Evolutionary conservation across 2,797 vertebrate species (phyloP).

Genomic region (Oreochromis grahami): DNA sequence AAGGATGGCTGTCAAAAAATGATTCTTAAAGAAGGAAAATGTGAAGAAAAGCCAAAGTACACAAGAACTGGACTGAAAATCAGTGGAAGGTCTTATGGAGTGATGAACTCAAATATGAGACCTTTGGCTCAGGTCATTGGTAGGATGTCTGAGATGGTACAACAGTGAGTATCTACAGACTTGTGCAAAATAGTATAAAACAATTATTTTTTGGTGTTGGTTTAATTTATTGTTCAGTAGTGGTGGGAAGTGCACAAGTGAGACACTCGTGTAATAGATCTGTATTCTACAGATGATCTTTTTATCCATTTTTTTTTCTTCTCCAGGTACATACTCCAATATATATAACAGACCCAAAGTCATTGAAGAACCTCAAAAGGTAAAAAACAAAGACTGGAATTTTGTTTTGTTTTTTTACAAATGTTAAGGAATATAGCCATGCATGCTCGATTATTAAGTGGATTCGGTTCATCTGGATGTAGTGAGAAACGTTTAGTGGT

Average conservation of each 20-base stretch:
- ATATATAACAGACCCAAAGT: conserved; percentile 94
- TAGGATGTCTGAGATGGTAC: background rate
- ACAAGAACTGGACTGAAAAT: background rate
- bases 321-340: conserved; percentile 93
- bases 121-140: background rate
- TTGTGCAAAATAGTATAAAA: fast-evolving
- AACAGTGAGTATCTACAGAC: background rate
- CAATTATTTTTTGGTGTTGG: background rate
- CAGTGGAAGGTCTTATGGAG: background rate
- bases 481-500: background rate
- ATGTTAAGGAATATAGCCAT: background rate
- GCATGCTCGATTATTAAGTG: fast-evolving
- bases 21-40: background rate
- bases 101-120: background rate
- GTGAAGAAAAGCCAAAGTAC: background rate
- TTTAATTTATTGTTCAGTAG: background rate
- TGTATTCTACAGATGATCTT: background rate
- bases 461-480: background rate
- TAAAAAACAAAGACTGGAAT: conserved; percentile 34
- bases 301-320: background rate
- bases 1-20: background rate
- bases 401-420: fast-evolving
- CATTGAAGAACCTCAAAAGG: conserved; percentile 88
- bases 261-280: background rate
- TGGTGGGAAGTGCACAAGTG: background rate